These are phyloP conservation scores for Drosophila triauraria DNA, from an alignment of 1,140 invertebrate species.

Conservation along the genomic window DNA sequence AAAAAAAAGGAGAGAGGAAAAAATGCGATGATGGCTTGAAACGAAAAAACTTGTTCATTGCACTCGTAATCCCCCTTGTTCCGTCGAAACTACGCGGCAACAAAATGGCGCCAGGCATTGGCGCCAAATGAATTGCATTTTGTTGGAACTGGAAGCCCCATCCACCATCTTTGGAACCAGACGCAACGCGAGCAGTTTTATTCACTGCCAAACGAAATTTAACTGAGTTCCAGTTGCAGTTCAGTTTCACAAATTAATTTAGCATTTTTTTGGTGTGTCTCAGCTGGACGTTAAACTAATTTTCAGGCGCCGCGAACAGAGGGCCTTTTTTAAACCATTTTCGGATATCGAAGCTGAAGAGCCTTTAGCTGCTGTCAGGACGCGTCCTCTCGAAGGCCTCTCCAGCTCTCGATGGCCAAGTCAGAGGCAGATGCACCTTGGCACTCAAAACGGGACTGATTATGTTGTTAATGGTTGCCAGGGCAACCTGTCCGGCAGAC, in stretches of 20 bases:
- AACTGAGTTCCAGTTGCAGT: slow-evolving; percentile 45
- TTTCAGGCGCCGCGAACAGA: slow-evolving; percentile 41
- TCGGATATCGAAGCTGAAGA: background rate
- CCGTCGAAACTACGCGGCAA: slow-evolving; percentile 33
- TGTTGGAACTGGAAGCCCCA: slow-evolving; percentile 8
- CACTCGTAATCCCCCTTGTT: slow-evolving; percentile 26
- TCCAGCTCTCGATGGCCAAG: slow-evolving; percentile 8
- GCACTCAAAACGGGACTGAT: slow-evolving; percentile 35
- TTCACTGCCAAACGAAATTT: slow-evolving; percentile 80
- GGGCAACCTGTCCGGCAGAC: slow-evolving; percentile 46
- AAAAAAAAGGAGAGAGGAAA: background rate
- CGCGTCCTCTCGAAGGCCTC: slow-evolving; percentile 16
- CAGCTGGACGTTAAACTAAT: slow-evolving; percentile 68
- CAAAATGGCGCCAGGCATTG: slow-evolving; percentile 56
- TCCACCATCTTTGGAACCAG: slow-evolving; percentile 14
- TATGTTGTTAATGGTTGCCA: slow-evolving; percentile 55
- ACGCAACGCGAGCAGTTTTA: slow-evolving; percentile 76
- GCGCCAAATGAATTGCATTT: slow-evolving; percentile 82
- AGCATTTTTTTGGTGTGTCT: slow-evolving; percentile 30
- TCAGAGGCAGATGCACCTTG: slow-evolving; percentile 37
- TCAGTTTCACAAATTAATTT: slow-evolving; percentile 68
- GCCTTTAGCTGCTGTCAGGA: slow-evolving; percentile 5
- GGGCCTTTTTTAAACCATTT: slow-evolving; percentile 64
- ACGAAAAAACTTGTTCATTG: slow-evolving; percentile 69
- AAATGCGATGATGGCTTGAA: slow-evolving; percentile 31